Evolutionary conservation across 1,140 invertebrate species (phyloP).

Genomic region (Papilio polytes): DNA sequence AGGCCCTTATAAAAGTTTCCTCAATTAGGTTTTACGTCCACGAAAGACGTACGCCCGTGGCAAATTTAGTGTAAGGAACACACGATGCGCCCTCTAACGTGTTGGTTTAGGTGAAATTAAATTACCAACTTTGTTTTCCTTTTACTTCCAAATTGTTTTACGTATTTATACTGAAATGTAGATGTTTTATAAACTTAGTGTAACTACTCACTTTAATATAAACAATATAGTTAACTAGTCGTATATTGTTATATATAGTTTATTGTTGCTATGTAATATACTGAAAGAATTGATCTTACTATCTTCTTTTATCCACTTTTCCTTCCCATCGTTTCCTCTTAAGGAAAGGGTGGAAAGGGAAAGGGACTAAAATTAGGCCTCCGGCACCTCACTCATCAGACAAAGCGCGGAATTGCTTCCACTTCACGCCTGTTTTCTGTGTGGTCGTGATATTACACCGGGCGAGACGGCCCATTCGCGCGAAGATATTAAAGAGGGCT

Average conservation of each 20-base stretch:
- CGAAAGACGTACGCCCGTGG: neutral
- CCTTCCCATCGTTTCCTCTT: no score
- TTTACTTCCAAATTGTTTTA: neutral
- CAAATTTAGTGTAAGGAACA: constrained; percentile 18
- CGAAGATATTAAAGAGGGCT: no score
- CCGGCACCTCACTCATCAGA: no score
- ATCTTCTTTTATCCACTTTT: no score
- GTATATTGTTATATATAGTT: neutral
- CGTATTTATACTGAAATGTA: neutral
- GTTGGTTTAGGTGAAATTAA: constrained; percentile 10
- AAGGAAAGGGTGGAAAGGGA: no score
- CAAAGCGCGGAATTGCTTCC: no score
- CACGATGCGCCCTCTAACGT: neutral
- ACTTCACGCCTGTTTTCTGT: no score
- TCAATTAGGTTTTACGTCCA: constrained; percentile 12
- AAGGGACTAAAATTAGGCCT: no score
- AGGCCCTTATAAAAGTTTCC: constrained; percentile 14
- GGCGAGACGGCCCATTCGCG: no score
- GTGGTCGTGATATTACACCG: no score
- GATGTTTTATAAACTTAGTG: neutral
- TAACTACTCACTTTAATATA: neutral
- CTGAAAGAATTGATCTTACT: no score
- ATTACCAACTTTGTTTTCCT: constrained; percentile 10
- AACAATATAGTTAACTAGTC: neutral
- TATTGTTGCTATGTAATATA: no score